A percentile compares a stretch with the other conserved stretches of the same genome.
phyloP scores from a whole-genome alignment of 2,113 vertebrate species.

The Paradisaea rubra region DNA sequence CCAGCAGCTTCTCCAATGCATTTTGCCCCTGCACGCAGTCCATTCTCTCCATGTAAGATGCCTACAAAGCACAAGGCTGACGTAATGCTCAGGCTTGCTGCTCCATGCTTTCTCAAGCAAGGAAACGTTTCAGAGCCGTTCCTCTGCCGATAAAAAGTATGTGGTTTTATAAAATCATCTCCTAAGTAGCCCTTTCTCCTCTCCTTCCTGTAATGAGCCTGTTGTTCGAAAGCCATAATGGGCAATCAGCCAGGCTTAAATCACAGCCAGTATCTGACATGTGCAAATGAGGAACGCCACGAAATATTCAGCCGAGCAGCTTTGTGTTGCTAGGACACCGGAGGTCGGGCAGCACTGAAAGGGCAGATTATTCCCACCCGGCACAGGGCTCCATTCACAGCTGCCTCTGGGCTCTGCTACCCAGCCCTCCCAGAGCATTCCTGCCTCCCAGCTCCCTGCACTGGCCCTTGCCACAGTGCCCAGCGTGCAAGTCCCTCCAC shows the following conservation, averaged over 20 bases:
- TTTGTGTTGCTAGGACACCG: slow-evolving; percentile 74
- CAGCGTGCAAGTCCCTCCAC: fast-evolving
- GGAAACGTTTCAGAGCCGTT: neutral
- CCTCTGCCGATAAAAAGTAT: fast-evolving
- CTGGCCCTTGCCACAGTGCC: too few relatives aligned
- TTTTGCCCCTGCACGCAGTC: neutral
- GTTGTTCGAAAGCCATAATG: neutral
- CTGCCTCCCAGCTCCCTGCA: neutral
- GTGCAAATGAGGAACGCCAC: slow-evolving; percentile 44
- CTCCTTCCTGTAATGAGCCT: slow-evolving; percentile 1
- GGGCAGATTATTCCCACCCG: slow-evolving; percentile 64
- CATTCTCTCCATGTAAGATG: neutral
- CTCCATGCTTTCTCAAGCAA: neutral
- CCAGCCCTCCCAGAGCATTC: neutral
- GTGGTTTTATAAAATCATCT: neutral
- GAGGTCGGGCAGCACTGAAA: slow-evolving; percentile 63
- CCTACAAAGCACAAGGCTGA: neutral
- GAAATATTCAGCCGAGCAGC: slow-evolving; percentile 37
- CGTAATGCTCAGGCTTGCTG: neutral
- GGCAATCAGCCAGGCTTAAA: slow-evolving; percentile 49
- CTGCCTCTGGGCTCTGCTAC: neutral
- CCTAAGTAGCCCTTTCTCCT: neutral
- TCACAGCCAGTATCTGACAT: slow-evolving; percentile 43
- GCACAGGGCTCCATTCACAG: neutral
- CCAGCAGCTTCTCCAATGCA: neutral